Conservation (phyloP, 2,888 invertebrate species). For the Mystacides longicornis region DNA sequence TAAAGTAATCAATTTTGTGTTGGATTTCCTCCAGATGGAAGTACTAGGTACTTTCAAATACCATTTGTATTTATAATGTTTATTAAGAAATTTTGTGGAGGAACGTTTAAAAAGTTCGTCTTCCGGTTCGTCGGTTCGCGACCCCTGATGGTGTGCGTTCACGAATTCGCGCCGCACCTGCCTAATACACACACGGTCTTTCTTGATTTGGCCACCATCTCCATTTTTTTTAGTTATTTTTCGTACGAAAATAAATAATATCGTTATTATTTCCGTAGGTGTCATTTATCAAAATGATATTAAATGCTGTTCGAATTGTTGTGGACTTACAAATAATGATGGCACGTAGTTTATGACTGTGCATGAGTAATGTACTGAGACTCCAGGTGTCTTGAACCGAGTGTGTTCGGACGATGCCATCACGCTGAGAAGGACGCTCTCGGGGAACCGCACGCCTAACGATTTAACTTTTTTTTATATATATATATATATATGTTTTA, state of each 20-base stretch:
- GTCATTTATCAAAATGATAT: neutral
- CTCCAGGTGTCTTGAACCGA: slow-evolving; percentile 1
- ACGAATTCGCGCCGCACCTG: slow-evolving; percentile 13
- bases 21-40: too few relatives aligned
- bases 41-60: too few relatives aligned
- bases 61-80: too few relatives aligned
- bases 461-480: neutral
- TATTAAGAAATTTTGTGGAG: too few relatives aligned
- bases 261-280: neutral
- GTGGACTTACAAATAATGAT: neutral
- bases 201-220: slow-evolving; percentile 1
- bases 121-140: too few relatives aligned
- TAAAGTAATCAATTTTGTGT: too few relatives aligned
- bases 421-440: neutral
- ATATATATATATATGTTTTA: too few relatives aligned
- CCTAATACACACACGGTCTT: slow-evolving; percentile 5
- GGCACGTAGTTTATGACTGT: neutral
- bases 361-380: neutral
- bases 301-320: neutral
- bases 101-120: too few relatives aligned
- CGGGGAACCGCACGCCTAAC: neutral
- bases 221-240: neutral
- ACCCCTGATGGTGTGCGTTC: neutral
- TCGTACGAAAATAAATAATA: too few relatives aligned
- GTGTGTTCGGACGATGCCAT: neutral